phyloP scores from a whole-genome alignment of 1,140 invertebrate genomes.

The Diorhabda sublineata region DNA sequence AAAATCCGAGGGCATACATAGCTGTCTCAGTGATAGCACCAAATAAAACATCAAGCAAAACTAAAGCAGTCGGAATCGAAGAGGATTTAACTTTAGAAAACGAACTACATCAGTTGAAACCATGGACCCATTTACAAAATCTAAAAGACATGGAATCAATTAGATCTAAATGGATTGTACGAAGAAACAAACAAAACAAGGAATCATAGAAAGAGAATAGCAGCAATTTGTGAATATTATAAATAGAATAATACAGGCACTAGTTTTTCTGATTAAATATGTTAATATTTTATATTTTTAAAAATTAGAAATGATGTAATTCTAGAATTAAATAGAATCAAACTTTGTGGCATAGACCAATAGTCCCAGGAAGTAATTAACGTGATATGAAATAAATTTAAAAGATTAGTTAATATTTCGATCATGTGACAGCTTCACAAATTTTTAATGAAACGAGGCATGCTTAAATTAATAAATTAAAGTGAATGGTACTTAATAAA shows the following conservation, averaged over 20 bases:
- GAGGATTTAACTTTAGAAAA: conserved; percentile 42
- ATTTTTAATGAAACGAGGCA: too few relatives aligned
- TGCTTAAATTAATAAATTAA: too few relatives aligned
- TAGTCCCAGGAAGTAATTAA: too few relatives aligned
- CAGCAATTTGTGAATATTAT: conserved; percentile 1
- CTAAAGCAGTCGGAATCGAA: conserved; percentile 18
- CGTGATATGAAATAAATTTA: too few relatives aligned
- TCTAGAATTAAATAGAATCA: too few relatives aligned
- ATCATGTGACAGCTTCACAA: too few relatives aligned
- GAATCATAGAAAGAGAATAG: conserved; percentile 1
- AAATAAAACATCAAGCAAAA: conserved; percentile 29
- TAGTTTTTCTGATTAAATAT: too few relatives aligned
- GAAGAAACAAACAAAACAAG: conserved; percentile 17
- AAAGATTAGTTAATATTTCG: too few relatives aligned
- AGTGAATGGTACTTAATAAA: too few relatives aligned
- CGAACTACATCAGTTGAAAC: conserved; percentile 43
- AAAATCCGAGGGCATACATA: conserved; percentile 44
- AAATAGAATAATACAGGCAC: background rate
- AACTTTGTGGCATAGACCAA: too few relatives aligned
- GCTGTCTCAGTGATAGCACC: conserved; percentile 45
- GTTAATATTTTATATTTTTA: too few relatives aligned
- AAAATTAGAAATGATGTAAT: too few relatives aligned
- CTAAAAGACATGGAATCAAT: conserved; percentile 30
- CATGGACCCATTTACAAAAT: conserved; percentile 33
- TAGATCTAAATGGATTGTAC: conserved; percentile 29